A percentile compares a stretch with the other conserved stretches of the same genome.
These are phyloP conservation scores for Heteromurus nitidus DNA, from an alignment of 2,888 invertebrate genomes.

Conservation along the genomic window DNA sequence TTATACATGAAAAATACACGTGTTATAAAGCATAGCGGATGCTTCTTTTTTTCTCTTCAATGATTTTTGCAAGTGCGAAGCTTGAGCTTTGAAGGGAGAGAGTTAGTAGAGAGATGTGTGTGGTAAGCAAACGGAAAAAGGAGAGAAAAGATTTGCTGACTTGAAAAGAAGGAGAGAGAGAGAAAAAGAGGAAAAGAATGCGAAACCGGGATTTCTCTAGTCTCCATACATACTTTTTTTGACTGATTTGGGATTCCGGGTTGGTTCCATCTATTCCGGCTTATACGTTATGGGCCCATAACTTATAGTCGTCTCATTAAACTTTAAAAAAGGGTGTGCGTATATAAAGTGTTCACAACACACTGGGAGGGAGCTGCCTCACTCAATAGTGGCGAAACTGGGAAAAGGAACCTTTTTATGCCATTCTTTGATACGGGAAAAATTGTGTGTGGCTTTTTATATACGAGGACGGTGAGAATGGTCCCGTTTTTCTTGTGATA, in stretches of 20 bases:
- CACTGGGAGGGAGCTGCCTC: background rate
- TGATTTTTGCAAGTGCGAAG: too few species aligned
- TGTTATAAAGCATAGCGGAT: background rate
- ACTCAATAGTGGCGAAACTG: background rate
- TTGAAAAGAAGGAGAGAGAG: constrained; percentile 17
- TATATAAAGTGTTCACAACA: constrained; percentile 10
- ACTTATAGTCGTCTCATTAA: constrained; percentile 65
- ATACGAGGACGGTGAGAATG: constrained; percentile 26
- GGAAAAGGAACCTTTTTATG: background rate
- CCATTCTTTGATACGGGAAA: background rate
- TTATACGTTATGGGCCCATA: constrained; percentile 51
- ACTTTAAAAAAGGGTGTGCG: constrained; percentile 63
- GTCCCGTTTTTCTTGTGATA: background rate
- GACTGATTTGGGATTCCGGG: constrained; percentile 58
- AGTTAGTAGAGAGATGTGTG: background rate
- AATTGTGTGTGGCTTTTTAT: constrained; percentile 28
- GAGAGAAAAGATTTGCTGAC: constrained; percentile 36
- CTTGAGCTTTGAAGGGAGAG: too few species aligned
- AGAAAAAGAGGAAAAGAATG: constrained; percentile 20
- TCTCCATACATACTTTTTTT: constrained; percentile 11
- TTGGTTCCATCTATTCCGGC: constrained; percentile 41
- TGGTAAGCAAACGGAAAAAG: constrained; percentile 24
- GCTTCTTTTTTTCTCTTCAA: background rate
- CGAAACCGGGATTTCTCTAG: constrained; percentile 27
- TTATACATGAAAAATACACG: background rate